Evolutionary conservation across 2,113 vertebrate genomes (phyloP), one percentile per base, ranked within the genome.

Genomic region (Scatophagus argus): DNA sequence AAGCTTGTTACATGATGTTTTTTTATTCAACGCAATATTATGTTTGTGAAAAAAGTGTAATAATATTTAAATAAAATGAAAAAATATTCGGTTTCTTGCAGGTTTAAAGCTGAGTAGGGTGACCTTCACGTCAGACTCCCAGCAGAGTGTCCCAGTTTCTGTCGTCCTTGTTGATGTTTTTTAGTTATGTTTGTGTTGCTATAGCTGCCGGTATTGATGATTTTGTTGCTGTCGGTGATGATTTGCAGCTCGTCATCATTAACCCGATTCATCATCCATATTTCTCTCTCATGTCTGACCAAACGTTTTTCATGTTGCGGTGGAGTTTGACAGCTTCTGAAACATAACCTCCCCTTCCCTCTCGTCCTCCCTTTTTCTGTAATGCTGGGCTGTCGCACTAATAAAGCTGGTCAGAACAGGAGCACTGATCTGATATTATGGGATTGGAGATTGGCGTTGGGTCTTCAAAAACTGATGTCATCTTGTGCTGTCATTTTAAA

Each of bases 381-480:
- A 3, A 27, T 51, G 34, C 81, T 56, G 69, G 71, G 34, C 6
- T 62, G 51, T 64, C 6, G 1, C 67, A 4, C 81, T 77, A 72
- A 85, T 91, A 61, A 85, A 90, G 68, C 77, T 58, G 58, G 29
- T 12, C 16, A 16, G 79, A 86, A 38, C 79, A 67, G 86, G 80
- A 83, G 10, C 17, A 79, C 77, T 90, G 87, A 83, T 81, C 71
- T 54, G 38, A 77, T n/a, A 8, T 25, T 23, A 36, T 6, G n/a
- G n/a, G n/a, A n/a, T n/a, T n/a, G n/a, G n/a, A n/a, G n/a, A n/a
- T n/a, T n/a, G n/a, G n/a, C n/a, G 25, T 13, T n/a, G 12, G 47
- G 2, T 58, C 9, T 21, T 21, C 1, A 39, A n/a, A 60, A 3
- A 14, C 16, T n/a, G n/a, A 8, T 23, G 0, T 2, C 2, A 39